Conservation (phyloP, 2,888 invertebrate species). For the Harpalus rufipes region DNA sequence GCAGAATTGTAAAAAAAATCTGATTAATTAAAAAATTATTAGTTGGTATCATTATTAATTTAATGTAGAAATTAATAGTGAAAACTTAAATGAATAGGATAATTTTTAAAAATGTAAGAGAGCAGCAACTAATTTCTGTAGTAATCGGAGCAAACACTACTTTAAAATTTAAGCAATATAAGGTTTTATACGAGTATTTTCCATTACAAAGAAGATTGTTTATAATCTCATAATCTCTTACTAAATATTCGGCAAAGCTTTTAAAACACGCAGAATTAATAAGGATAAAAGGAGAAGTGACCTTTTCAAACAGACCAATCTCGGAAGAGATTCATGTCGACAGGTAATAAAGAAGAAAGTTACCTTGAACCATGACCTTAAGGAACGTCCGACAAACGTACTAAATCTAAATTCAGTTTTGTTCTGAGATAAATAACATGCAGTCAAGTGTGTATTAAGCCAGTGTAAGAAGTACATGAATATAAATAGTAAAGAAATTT, state of each 20-base stretch:
- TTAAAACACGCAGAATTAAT: not conserved
- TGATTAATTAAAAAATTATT: too few relatives aligned
- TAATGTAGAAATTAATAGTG: too few relatives aligned
- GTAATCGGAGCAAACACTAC: not conserved
- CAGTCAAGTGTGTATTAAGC: too few relatives aligned
- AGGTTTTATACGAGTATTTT: not conserved
- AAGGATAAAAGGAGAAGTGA: not conserved
- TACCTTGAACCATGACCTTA: constrained; percentile 30
- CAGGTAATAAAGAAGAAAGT: constrained; percentile 28
- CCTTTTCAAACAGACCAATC: constrained; percentile 21
- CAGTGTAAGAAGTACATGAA: too few relatives aligned
- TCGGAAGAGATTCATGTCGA: constrained; percentile 15
- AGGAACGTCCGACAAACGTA: not conserved
- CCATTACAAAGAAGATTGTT: not conserved
- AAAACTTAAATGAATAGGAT: too few relatives aligned
- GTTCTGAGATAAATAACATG: not conserved
- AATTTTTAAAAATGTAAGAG: not conserved
- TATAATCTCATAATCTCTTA: not conserved
- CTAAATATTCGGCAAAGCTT: not conserved
- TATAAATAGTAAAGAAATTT: too few relatives aligned
- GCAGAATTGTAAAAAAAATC: too few relatives aligned
- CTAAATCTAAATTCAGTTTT: not conserved
- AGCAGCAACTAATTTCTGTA: not conserved
- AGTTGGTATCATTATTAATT: too few relatives aligned
- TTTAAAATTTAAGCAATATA: not conserved